These are phyloP conservation scores for Meda fulgida DNA, from an alignment of 2,797 vertebrate species.

Conservation along the genomic window DNA sequence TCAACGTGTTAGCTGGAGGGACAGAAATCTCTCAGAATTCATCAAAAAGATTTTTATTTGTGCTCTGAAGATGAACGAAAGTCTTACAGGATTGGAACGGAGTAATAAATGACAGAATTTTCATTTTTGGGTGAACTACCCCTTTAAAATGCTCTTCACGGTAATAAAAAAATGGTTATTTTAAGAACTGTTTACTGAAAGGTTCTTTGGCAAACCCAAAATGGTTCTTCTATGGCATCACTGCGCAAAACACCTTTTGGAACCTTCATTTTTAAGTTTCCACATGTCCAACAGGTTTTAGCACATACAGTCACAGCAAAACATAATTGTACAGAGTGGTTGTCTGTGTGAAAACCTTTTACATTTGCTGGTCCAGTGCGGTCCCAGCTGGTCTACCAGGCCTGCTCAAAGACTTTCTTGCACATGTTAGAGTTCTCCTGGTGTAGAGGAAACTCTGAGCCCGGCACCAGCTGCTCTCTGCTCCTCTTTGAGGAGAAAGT, in stretches of 20 bases:
- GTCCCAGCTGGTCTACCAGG: constrained; percentile 68
- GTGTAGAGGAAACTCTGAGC: constrained; percentile 93
- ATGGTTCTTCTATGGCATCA: background rate
- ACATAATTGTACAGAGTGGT: background rate
- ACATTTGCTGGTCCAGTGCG: background rate
- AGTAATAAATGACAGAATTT: background rate
- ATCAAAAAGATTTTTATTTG: background rate
- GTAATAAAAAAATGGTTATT: background rate
- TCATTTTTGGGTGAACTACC: background rate
- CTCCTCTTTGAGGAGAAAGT: constrained; percentile 74
- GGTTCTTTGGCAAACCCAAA: background rate
- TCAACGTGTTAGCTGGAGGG: background rate
- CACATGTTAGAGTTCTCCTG: constrained; percentile 98
- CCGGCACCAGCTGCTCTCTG: constrained; percentile 76
- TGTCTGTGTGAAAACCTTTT: constrained; percentile 16
- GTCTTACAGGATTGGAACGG: background rate
- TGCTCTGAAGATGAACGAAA: background rate
- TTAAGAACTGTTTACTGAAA: background rate
- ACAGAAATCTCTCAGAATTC: no score
- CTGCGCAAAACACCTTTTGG: background rate
- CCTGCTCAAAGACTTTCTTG: constrained; percentile 83
- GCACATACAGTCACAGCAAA: background rate
- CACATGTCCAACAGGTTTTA: background rate
- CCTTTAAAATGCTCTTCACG: background rate
- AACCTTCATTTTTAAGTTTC: constrained; percentile 1